Percentiles rank a stretch among this genome's conserved stretches.
phyloP scores from a whole-genome alignment of 1,140 invertebrate species.

The Papilio xuthus region DNA sequence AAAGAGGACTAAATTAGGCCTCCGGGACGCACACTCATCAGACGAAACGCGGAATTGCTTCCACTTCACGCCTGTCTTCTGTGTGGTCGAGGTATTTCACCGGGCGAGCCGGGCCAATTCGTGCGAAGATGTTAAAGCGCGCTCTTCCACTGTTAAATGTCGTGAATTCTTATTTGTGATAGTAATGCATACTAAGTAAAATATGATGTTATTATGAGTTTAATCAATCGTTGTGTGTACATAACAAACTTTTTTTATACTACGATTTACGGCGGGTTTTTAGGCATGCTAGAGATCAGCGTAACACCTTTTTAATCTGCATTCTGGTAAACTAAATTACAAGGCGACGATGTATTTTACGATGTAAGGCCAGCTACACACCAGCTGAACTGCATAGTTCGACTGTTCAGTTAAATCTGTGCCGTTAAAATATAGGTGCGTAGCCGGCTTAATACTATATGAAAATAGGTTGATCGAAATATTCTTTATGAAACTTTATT shows the following conservation, averaged over 20 bases:
- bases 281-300: neutral
- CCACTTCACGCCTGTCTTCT: too few relatives aligned
- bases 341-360: conserved; percentile 16
- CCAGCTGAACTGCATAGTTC: neutral
- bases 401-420: neutral
- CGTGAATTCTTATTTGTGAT: too few relatives aligned
- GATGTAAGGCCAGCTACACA: conserved; percentile 1
- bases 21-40: too few relatives aligned
- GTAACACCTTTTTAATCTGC: conserved; percentile 18
- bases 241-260: neutral
- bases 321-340: conserved; percentile 5
- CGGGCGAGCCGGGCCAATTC: too few relatives aligned
- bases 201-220: too few relatives aligned
- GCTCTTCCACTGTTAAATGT: too few relatives aligned
- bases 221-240: neutral
- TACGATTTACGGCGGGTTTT: neutral
- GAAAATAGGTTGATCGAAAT: conserved; percentile 2
- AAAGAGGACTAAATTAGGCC: too few relatives aligned
- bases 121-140: too few relatives aligned
- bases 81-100: too few relatives aligned
- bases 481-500: conserved; percentile 17
- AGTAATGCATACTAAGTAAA: too few relatives aligned
- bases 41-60: too few relatives aligned
- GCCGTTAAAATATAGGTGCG: neutral
- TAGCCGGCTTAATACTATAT: neutral